These are phyloP conservation scores for Lamellibrachia luymesi DNA, from an alignment of 1,140 invertebrate genomes.

Conservation along the genomic window DNA sequence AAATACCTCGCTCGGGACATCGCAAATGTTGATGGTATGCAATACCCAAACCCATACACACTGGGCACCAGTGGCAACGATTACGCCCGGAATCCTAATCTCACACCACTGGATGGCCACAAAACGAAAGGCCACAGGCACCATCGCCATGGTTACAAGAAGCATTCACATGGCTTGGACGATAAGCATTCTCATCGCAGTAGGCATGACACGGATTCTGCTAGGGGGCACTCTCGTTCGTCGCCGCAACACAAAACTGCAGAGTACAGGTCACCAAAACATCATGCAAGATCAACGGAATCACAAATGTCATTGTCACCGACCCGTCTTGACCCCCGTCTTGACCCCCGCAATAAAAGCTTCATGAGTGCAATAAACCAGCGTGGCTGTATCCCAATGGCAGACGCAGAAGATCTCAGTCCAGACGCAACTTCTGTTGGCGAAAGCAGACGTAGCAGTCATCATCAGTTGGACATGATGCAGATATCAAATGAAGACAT, in stretches of 20 bases:
- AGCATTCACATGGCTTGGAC: not conserved
- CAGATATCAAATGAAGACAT: conserved; percentile 15
- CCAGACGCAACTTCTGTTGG: not conserved
- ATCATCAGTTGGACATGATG: not conserved
- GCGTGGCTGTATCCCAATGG: not conserved
- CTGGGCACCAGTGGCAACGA: not conserved
- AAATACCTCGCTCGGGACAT: not conserved
- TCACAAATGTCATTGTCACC: not conserved
- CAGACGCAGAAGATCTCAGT: conserved; percentile 16
- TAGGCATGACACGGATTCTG: not conserved
- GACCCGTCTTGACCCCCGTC: not conserved
- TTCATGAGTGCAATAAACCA: conserved; percentile 3
- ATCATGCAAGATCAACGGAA: not conserved
- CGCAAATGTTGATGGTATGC: not conserved
- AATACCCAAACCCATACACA: conserved; percentile 4
- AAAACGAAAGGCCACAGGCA: not conserved
- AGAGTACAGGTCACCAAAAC: not conserved
- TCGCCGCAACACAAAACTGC: not conserved
- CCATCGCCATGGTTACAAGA: not conserved
- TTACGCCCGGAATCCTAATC: not conserved
- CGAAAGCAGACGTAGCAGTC: conserved; percentile 12
- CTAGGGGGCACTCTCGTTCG: conserved; percentile 1
- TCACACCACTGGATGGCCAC: not conserved
- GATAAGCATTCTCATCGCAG: not conserved
- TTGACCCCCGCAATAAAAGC: not conserved